Base-by-base conservation (phyloP, 2,113 vertebrate species). In the Hyperopisus bebe region DNA sequence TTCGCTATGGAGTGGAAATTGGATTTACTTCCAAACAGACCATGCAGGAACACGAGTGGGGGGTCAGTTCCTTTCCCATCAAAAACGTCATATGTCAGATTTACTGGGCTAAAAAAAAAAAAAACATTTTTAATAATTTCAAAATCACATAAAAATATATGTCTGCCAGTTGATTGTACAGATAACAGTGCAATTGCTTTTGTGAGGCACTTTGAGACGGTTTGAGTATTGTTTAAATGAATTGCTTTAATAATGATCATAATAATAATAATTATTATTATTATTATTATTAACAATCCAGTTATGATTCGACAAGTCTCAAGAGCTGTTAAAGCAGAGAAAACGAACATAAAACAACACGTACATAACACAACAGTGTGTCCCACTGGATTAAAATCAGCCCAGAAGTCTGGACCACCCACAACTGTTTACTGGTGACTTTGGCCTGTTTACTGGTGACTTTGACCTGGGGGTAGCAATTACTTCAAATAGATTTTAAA, bases 1-100 rank as follows among this genome's bases (percentile, higher is more conserved):
- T 97, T 97, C 0, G 97, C 97, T 87, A 97, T 96, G 0, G 97
- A 97, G 80, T 96, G 96, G 91, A 99, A 98, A 94, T 98, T 99
- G 70, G 95, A 93, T 90, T 95, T 97, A 95, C 96, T 97, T 88
- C 98, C 98, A 90, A 99, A 98, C 46, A 99, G 95, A 21, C 98
- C 98, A 0, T 99, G 98, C 5, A 99, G 96, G 90, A 99, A 96
- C 91, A 99, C 94, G 0, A 99, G 92, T 31, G 98, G 97, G 1
- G 94, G 94, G 42, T 90, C 94, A 0, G 94, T 94, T 11, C 92
- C 94, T 47, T 89, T 94, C 35, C 95, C 96, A 5, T 96, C 95
- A 11, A 96, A 93, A 88, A 97, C 95, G 3, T 94, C 93, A 21
- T 97, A 96, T 11, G 95, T 94, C 92, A 98, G 80, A 53, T 92